Conservation (phyloP, 2,888 invertebrate genomes). For the Patella caerulea region DNA sequence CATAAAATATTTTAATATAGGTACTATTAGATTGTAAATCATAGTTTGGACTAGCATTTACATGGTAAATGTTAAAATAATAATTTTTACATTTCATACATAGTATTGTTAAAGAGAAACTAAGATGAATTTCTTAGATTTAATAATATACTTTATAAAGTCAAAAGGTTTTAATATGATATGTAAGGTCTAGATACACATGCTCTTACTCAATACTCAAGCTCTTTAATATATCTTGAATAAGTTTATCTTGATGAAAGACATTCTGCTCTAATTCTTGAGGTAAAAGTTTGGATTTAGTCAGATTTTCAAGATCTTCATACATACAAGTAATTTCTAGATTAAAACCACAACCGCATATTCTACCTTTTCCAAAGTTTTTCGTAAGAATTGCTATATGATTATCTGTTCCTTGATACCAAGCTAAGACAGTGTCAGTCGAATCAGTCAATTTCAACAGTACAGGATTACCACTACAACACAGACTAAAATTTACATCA, state of each 20-base stretch:
- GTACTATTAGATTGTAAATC: too few relatives aligned
- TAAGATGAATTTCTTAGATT: too few relatives aligned
- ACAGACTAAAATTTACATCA: neutral
- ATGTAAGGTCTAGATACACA: too few relatives aligned
- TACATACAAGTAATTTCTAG: neutral
- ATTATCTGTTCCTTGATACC: neutral
- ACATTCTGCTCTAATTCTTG: neutral
- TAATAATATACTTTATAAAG: too few relatives aligned
- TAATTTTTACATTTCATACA: too few relatives aligned
- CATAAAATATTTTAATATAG: too few relatives aligned
- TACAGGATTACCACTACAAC: neutral
- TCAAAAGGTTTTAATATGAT: too few relatives aligned
- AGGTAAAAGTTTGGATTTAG: neutral
- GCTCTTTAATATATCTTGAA: neutral
- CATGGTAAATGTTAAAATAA: too few relatives aligned
- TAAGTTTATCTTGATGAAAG: neutral
- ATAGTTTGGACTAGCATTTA: too few relatives aligned
- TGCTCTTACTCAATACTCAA: neutral
- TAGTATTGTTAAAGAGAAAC: too few relatives aligned
- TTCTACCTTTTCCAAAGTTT: neutral
- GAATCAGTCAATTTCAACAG: neutral
- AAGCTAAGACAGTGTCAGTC: neutral
- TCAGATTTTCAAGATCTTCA: neutral
- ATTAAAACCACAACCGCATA: neutral
- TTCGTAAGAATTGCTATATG: neutral